Evolutionary conservation across 2,888 invertebrate genomes (phyloP).

Genomic region (Parnassius mnemosyne): DNA sequence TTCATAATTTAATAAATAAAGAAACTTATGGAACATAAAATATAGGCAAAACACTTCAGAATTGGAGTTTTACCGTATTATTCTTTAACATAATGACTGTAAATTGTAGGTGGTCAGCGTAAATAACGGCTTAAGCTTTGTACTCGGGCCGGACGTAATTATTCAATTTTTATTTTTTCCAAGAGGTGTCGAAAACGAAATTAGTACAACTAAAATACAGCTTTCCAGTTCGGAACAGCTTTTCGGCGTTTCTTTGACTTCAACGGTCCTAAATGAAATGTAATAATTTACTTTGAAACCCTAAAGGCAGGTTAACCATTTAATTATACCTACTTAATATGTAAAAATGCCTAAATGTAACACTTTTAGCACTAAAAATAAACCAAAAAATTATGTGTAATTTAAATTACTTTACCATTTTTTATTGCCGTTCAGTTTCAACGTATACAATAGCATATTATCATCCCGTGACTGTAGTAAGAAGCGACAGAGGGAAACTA

Average conservation of each 20-base stretch:
- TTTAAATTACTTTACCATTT: too few species aligned
- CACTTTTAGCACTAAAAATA: too few species aligned
- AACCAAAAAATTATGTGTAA: too few species aligned
- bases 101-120: constrained; percentile 27
- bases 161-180: constrained; percentile 18
- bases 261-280: not conserved
- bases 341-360: too few species aligned
- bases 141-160: constrained; percentile 26
- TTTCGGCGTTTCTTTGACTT: constrained; percentile 11
- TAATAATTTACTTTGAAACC: constrained; percentile 15
- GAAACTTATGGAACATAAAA: constrained; percentile 3
- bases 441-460: too few species aligned
- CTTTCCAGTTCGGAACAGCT: constrained; percentile 7
- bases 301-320: constrained; percentile 7
- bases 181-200: constrained; percentile 26
- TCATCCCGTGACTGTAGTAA: too few species aligned
- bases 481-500: too few species aligned
- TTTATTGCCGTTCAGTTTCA: too few species aligned
- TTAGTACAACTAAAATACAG: constrained; percentile 23
- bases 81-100: constrained; percentile 22
- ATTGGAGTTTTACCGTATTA: constrained; percentile 14
- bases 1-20: not conserved
- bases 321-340: not conserved
- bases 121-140: constrained; percentile 24
- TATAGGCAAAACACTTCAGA: constrained; percentile 3